Conservation (phyloP, 2,797 vertebrate species). For the Pangasius mekongensis region DNA sequence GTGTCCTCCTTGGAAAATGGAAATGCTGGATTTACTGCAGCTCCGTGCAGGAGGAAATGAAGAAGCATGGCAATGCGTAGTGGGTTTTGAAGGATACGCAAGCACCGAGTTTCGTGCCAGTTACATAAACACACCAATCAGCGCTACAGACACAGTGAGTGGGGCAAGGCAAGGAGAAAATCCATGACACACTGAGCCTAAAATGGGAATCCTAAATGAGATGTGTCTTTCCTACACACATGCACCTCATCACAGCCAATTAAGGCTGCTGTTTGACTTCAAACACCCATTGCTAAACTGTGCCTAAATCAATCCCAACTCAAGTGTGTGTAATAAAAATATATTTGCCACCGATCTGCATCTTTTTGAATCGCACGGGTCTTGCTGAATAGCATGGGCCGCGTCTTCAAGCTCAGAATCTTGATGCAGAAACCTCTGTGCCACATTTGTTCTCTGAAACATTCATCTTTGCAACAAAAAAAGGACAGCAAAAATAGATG, state of each 20-base stretch:
- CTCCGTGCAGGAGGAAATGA: conserved; percentile 47
- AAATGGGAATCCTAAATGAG: conserved; percentile 66
- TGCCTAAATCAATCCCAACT: conserved; percentile 50
- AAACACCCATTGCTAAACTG: conserved; percentile 48
- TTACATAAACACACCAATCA: conserved; percentile 68
- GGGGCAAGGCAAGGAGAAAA: conserved; percentile 52
- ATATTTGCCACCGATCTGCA: conserved; percentile 59
- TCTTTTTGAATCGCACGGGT: conserved; percentile 55
- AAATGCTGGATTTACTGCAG: conserved; percentile 53
- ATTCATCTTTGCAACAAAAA: conserved; percentile 65
- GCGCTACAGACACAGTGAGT: conserved; percentile 4
- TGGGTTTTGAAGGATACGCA: conserved; percentile 34
- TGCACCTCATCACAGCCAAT: conserved; percentile 59
- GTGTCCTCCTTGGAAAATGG: conserved; percentile 65
- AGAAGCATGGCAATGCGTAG: conserved; percentile 47
- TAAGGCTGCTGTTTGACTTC: conserved; percentile 58
- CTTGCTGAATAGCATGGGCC: conserved; percentile 34
- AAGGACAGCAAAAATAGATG: conserved; percentile 73
- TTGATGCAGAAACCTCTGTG: conserved; percentile 48
- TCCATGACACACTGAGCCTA: conserved; percentile 62
- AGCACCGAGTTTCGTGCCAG: conserved; percentile 56
- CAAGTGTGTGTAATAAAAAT: conserved; percentile 62
- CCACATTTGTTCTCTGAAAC: conserved; percentile 61
- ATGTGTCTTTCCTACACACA: conserved; percentile 53
- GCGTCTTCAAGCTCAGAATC: conserved; percentile 34